Base-by-base conservation (phyloP, 2,888 invertebrate genomes). In the Allophyes oxyacanthae region DNA sequence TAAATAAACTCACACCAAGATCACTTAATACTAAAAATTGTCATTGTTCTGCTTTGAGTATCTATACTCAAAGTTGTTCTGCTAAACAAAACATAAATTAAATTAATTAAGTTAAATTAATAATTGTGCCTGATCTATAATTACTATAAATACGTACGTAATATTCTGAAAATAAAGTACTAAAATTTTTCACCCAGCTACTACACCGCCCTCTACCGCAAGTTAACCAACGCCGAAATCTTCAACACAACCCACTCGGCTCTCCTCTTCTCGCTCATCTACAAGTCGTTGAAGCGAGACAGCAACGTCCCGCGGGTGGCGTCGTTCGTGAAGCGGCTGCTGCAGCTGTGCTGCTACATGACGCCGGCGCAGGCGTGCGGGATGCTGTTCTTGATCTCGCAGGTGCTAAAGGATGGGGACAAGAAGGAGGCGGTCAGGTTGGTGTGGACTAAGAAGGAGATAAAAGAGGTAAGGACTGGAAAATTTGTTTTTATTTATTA, bases 181-280 rank as follows among this genome's bases (percentile, higher is more conserved):
- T 20, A 20, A 30, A 6, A 3, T 36, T 15, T 52, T 14, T 7
- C 0, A 81, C 80, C 0, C 83, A 96, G 97, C 75, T 98, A 96
- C 91, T 99, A 99, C 90, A 95, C 96, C 59, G 97, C 98, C 0
- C 95, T 99, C 32, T 99, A 99, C 85, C 95, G 96, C 15, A 99
- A 99, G 84, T 86, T 99, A 54, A 86, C 97, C 0, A 98, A 98
- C 85, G 95, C 97, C 0, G 96, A 97, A 53, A 88, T 93, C 8
- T 95, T 95, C 86, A 95, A 95, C 9, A 96, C 97, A 0, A 95
- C 96, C 0, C 96, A 96, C 78, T 96, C 96, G 42, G 96, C 98
- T 0, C 95, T 98, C 66, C 95, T 99, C 72, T 94, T 99, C 69
- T 98, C 98, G 79, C 95, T 99, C 54, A 88, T 99, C 14, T 98